Base-by-base conservation (phyloP, 2,113 vertebrate species). In the Taurulus bubalis region DNA sequence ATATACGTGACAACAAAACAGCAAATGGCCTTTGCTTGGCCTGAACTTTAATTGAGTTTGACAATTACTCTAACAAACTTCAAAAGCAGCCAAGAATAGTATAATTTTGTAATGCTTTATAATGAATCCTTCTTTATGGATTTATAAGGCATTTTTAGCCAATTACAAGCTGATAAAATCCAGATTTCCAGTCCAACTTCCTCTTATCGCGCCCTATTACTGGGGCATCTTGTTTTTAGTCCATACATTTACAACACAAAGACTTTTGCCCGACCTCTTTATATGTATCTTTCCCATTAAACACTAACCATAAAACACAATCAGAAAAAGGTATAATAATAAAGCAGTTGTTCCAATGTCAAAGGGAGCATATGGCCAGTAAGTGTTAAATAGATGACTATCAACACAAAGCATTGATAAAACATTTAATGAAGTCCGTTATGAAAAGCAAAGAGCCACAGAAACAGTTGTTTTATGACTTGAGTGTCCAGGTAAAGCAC, bases 401-500 rank as follows among this genome's bases (percentile, higher is more conserved):
- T 87, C 59, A 47, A 66, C 62, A 53, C 28, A 74, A 45, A 74
- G 55, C 70, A 45, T 59, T 42, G 58, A 89, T 83, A 75, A 86
- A 71, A 72, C 36, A 75, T 70, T 32, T 59, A 70, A 51, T 66
- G 38, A 82, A 75, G 36, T 80, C 69, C 45, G 85, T 83, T 85
- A 87, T 84, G 77, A 84, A 59, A 30, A 20, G 47, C 84, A 68
- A 34, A 30, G 45, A 64, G 6, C 56, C 59, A 45, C 58, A 75
- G 68, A 78, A 82, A 79, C 72, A 69, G 79, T 36, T 72, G 87
- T 85, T 92, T 94, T 91, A 92, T 87, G 74, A 49, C 68, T 30
- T 40, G 30, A 63, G 63, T 64, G 72, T 15, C 38, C 72, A 63
- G 51, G 79, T 70, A 75, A 84, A 84, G 62, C 53, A 79, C 76